Base-by-base conservation (phyloP, 2,888 invertebrate genomes). In the Spatulosminthurus flaviceps region DNA sequence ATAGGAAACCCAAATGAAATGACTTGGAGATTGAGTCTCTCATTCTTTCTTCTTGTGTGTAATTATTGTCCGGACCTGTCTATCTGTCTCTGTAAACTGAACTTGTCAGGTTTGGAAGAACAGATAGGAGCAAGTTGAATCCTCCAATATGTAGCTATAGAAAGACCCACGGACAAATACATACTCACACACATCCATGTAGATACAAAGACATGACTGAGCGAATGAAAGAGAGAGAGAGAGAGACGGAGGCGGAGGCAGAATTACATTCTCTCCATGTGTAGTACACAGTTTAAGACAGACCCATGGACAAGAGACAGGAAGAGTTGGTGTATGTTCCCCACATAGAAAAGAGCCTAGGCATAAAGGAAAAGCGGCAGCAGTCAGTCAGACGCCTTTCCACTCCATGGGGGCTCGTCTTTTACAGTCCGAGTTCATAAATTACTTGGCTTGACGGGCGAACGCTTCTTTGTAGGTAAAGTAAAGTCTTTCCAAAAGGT, bases 11-110 rank as follows among this genome's bases (percentile, higher is more conserved):
- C 64, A 26, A 22, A 67, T 67, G 67, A 67, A 67, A 67, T 67
- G 67, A 67, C 67, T 7, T 67, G 67, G 28, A 67, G 28, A n/a
- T n/a, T 51, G 51, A 51, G 28, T 69, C 41, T 19, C 34, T 22
- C 70, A 41, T 70, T 72, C 42, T 72, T 41, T 28, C 67, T 67
- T n/a, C 24, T n/a, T 26, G 26, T 67, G 26, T 72, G 71, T 76
- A 76, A 76, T 76, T 76, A 76, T 64, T 76, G 76, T 76, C 76
- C 76, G 41, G 76, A 76, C 34, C 76, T 76, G 76, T 77, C 69
- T 77, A 69, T 43, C 70, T 69, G 29, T 70, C 70, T 77, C 69
- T 43, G 22, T 77, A 42, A 67, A 67, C 69, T 41, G 26, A 69
- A 28, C 67, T 69, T 69, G 69, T 70, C 70, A 77, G 51, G 51